Percentiles rank a stretch among this genome's conserved stretches.
Conservation (phyloP, 2,888 invertebrate species). For the Chrysolina americana region DNA sequence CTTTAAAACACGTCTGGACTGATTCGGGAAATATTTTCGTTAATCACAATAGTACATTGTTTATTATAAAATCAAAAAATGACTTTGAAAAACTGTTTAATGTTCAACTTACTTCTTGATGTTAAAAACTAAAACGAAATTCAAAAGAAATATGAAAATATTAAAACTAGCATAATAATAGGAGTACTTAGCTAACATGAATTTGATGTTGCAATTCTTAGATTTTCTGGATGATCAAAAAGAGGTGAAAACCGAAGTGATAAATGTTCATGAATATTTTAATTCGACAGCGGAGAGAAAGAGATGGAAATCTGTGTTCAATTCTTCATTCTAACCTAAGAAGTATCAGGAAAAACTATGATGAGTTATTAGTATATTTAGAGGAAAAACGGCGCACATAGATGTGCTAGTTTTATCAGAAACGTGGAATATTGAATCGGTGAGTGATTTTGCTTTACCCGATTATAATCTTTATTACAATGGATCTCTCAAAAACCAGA, state of each 20-base stretch:
- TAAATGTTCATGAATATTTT: slow-evolving; percentile 14
- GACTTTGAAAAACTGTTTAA: slow-evolving; percentile 24
- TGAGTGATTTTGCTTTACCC: background rate
- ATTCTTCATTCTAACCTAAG: background rate
- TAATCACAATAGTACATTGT: slow-evolving; percentile 5
- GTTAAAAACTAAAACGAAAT: background rate
- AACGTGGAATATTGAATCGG: background rate
- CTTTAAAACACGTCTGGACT: slow-evolving; percentile 5
- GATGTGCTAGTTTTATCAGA: background rate
- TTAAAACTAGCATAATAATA: slow-evolving; percentile 6
- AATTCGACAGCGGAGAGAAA: slow-evolving; percentile 3
- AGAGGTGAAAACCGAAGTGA: slow-evolving; percentile 13
- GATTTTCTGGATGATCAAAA: slow-evolving; percentile 20
- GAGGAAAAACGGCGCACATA: background rate
- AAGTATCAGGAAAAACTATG: background rate
- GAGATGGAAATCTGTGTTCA: background rate
- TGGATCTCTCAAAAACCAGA: background rate
- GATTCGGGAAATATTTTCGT: slow-evolving; percentile 15
- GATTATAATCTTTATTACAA: background rate
- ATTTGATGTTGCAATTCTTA: slow-evolving; percentile 19
- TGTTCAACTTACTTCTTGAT: slow-evolving; percentile 10
- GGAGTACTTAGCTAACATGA: slow-evolving; percentile 25
- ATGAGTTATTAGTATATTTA: background rate
- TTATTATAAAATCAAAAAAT: slow-evolving; percentile 1
- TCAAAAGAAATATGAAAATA: slow-evolving; percentile 3